Percentiles rank a stretch among this genome's conserved stretches.
Evolutionary conservation across 1,140 invertebrate genomes (phyloP).

Genomic region (Batillaria attramentaria): DNA sequence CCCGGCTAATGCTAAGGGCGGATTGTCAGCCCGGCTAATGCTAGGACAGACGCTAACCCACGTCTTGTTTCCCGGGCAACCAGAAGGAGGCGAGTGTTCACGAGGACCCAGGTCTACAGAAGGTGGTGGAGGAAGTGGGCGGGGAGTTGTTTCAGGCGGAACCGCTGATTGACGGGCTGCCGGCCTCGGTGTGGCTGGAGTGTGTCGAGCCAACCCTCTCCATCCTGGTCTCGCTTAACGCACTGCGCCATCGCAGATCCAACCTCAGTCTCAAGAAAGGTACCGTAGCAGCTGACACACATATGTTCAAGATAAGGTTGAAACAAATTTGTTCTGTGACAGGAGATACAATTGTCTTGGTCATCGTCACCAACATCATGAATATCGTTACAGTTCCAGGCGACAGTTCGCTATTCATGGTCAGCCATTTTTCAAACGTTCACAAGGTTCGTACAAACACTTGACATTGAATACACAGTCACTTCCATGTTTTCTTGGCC

Average conservation of each 20-base stretch:
- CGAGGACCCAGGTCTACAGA: neutral
- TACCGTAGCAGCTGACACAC: no score
- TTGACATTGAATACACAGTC: no score
- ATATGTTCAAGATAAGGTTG: no score
- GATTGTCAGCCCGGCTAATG: neutral
- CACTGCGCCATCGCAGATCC: constrained; percentile 35
- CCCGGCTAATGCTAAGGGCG: neutral
- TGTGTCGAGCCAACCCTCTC: constrained; percentile 47
- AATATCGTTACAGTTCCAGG: no score
- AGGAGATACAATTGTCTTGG: no score
- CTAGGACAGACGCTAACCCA: neutral
- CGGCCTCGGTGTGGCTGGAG: constrained; percentile 46
- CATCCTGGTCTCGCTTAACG: constrained; percentile 38
- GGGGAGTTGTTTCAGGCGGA: constrained; percentile 23
- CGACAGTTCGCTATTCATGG: no score
- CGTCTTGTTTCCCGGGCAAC: neutral
- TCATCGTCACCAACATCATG: no score
- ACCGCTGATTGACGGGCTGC: constrained; percentile 43
- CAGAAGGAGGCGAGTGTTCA: neutral
- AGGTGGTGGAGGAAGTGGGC: neutral
- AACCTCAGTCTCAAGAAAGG: constrained; percentile 42
- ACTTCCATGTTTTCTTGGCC: no score
- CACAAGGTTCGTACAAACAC: no score
- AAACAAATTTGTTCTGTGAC: no score
- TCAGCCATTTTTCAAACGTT: no score